Conservation (phyloP, 2,888 invertebrate species). For the Drosophila robusta region DNA sequence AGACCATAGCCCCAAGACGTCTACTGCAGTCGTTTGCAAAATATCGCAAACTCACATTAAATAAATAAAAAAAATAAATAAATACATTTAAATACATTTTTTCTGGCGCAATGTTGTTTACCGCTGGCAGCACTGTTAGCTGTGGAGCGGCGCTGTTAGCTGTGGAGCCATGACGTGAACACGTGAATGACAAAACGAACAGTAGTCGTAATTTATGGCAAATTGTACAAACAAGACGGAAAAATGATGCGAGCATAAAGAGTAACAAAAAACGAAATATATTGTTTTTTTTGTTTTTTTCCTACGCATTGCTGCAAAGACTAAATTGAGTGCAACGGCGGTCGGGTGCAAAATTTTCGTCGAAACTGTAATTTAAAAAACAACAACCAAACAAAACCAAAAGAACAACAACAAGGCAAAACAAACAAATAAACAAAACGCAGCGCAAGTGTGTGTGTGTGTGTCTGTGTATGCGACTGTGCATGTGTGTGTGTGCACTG, state of each 20-base stretch:
- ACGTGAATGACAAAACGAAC: conserved; percentile 37
- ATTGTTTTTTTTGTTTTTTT: conserved; percentile 27
- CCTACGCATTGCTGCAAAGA: conserved; percentile 9
- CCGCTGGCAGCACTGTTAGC: conserved; percentile 1
- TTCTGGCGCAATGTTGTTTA: background rate
- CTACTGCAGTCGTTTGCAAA: background rate
- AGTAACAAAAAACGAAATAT: conserved; percentile 8
- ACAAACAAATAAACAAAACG: conserved; percentile 46
- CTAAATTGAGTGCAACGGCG: conserved; percentile 26
- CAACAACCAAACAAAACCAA: background rate
- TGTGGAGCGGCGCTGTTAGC: conserved; percentile 20
- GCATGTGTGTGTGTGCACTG: background rate
- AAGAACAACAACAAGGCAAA: conserved; percentile 21
- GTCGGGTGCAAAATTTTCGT: conserved; percentile 19
- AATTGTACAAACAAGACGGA: conserved; percentile 41
- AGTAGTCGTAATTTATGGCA: conserved; percentile 39
- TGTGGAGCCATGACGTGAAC: conserved; percentile 29
- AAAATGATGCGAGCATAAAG: conserved; percentile 40
- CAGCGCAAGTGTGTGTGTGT: conserved; percentile 3
- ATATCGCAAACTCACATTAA: background rate
- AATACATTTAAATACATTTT: conserved; percentile 6
- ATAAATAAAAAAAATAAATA: background rate
- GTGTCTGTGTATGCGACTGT: background rate
- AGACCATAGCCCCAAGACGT: no score
- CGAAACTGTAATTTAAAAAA: conserved; percentile 11